phyloP scores from a whole-genome alignment of 2,888 invertebrate genomes.

The Aphodius sticticus region DNA sequence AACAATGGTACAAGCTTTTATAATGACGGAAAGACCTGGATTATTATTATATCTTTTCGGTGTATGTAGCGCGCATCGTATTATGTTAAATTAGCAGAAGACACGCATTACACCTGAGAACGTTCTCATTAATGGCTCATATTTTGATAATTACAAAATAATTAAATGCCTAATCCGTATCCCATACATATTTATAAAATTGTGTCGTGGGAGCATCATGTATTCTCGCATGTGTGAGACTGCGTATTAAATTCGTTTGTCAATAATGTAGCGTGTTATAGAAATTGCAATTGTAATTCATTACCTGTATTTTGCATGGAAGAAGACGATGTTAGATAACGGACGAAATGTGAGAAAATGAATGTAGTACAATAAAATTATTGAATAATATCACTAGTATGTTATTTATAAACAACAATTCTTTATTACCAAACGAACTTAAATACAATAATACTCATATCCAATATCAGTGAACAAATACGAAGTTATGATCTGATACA shows the following conservation, averaged over 20 bases:
- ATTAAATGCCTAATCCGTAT: slow-evolving; percentile 9
- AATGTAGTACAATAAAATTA: slow-evolving; percentile 10
- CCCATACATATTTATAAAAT: slow-evolving; percentile 25
- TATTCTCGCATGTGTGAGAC: slow-evolving; percentile 15
- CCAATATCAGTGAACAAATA: neutral
- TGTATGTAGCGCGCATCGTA: neutral
- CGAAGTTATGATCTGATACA: neutral
- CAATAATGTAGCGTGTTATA: neutral
- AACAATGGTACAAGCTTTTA: neutral
- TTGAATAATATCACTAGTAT: neutral
- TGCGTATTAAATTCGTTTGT: neutral
- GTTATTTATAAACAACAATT: neutral
- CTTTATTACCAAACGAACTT: neutral
- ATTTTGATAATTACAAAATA: slow-evolving; percentile 22
- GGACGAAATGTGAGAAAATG: slow-evolving; percentile 11
- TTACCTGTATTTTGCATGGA: neutral
- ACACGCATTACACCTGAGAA: slow-evolving; percentile 23
- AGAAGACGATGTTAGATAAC: neutral
- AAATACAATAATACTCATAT: neutral
- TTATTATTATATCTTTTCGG: neutral
- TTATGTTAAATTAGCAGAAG: slow-evolving; percentile 17
- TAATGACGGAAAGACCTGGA: neutral
- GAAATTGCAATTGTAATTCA: neutral
- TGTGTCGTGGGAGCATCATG: slow-evolving; percentile 16
- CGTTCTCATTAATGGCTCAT: slow-evolving; percentile 17